Percentiles rank a stretch among this genome's conserved stretches.
phyloP scores from a whole-genome alignment of 2,888 invertebrate genomes.

The Caenorhabditis zanzibari region DNA sequence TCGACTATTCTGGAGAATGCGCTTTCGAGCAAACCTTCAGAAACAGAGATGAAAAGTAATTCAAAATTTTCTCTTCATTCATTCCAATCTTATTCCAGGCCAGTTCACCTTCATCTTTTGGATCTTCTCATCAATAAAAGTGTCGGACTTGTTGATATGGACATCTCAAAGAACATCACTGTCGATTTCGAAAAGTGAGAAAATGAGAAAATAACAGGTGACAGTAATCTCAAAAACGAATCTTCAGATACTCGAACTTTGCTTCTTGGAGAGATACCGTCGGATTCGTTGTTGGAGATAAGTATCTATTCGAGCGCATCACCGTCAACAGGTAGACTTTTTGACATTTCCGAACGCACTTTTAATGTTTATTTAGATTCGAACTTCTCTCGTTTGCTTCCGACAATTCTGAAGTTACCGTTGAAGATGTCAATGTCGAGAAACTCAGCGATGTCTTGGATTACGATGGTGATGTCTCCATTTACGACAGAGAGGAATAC shows the following conservation, averaged over 20 bases:
- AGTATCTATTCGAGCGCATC: slow-evolving; percentile 73
- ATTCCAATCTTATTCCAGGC: slow-evolving; percentile 48
- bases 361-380: slow-evolving; percentile 49
- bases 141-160: slow-evolving; percentile 73
- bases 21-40: slow-evolving; percentile 67
- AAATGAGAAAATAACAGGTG: slow-evolving; percentile 28
- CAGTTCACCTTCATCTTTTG: slow-evolving; percentile 68
- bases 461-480: slow-evolving; percentile 71
- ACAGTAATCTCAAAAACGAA: not conserved
- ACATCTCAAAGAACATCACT: slow-evolving; percentile 77
- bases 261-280: slow-evolving; percentile 79
- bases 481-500: slow-evolving; percentile 71
- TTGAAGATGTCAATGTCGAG: slow-evolving; percentile 64
- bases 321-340: slow-evolving; percentile 71
- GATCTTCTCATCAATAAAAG: slow-evolving; percentile 72
- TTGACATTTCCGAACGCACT: not conserved
- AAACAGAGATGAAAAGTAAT: slow-evolving; percentile 65
- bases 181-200: slow-evolving; percentile 76
- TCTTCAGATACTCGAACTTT: slow-evolving; percentile 55
- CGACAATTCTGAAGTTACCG: slow-evolving; percentile 50
- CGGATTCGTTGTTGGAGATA: slow-evolving; percentile 80
- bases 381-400: slow-evolving; percentile 67
- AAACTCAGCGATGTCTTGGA: slow-evolving; percentile 69
- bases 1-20: slow-evolving; percentile 67
- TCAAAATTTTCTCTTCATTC: not conserved